Base-by-base conservation (phyloP, 2,797 vertebrate species). In the Anguilla obscura region DNA sequence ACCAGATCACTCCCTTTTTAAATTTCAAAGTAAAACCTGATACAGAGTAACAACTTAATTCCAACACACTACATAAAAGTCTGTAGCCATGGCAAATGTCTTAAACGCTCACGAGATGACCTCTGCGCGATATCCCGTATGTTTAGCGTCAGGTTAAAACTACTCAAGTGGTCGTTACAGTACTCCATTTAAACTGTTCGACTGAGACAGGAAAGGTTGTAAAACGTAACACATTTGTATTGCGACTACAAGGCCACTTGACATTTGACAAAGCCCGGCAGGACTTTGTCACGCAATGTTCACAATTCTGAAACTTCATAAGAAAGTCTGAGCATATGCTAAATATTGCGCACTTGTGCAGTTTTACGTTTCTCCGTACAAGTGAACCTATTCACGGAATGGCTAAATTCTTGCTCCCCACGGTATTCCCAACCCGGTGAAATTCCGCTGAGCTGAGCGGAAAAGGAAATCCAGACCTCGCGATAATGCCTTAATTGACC, bases 131-230 rank as follows among this genome's bases (percentile, higher is more conserved):
- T 21, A 71, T 89, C 87, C 88, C 80, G 33, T 54, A 90, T 94
- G 94, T 91, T 93, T 93, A 91, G 66, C 92, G 93, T 96, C 94
- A 88, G 85, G 87, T 92, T 93, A 91, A 56, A 94, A 94, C 88
- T 90, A 92, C 91, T 95, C 88, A 95, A 96, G 95, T 93, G 94
- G 93, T 92, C 89, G 86, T 95, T 93, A 93, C 86, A 86, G 91
- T 76, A 86, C 93, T 92, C 95, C 94, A 90, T 90, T 95, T 94
- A 94, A 90, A 91, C 58, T 84, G 89, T 91, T 92, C 90, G 87
- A 90, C 91, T 89, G 89, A 90, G 90, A 90, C 50, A 87, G 91
- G 90, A 93, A 92, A 92, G 93, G 92, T 93, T 90, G 88, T 90
- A 88, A 84, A 90, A 87, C 91, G 94, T 94, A 91, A 92, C 88